Base-by-base conservation (phyloP, 1,140 invertebrate species). In the Drosophila melanica region DNA sequence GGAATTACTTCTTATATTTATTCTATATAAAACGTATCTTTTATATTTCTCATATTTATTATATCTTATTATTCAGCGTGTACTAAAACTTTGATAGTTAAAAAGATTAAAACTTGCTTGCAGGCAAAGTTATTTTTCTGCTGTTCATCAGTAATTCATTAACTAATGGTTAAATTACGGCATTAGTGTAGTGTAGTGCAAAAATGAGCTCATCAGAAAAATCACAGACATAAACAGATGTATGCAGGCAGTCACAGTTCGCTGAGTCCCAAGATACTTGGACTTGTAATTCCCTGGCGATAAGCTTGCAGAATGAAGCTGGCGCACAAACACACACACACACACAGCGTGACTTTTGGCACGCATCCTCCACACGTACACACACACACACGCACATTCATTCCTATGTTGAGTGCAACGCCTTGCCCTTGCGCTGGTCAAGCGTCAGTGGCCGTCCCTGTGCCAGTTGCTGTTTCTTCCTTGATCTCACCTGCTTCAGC, bases 391-490 rank as follows among this genome's bases (percentile, higher is more conserved):
- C 8, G 45, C 10, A 50, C 9, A 42, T n/a, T n/a, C 35, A 51
- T 0, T 27, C 6, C 5, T 4, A 39, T 10, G 44, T 9, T 41
- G 16, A 57, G 47, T 62, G 47, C 50, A 67, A 50, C 35, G 65
- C 64, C 75, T 77, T 77, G 71, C 58, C 72, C 60, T 70, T 77
- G 70, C 63, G 35, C 39, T 74, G 75, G 75, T 77, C 70, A 77
- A 73, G 64, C 70, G 37, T 59, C 70, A 42, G 48, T 41, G 16
- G 54, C 20, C 14, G 68, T 70, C 14, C 20, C 65, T 51, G 47
- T 2, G 27, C 27, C 54, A 58, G 54, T 35, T 42, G 41, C 42
- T 27, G 37, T 27, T 39, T 42, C 39, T 68, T 65, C 58, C 78
- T 81, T 75, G 76, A 77, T 68, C 68, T 77, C 79, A 64, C 16